A percentile compares a stretch with the other conserved stretches of the same genome.
phyloP scores from a whole-genome alignment of 2,113 vertebrate species.

The Anser cygnoides region DNA sequence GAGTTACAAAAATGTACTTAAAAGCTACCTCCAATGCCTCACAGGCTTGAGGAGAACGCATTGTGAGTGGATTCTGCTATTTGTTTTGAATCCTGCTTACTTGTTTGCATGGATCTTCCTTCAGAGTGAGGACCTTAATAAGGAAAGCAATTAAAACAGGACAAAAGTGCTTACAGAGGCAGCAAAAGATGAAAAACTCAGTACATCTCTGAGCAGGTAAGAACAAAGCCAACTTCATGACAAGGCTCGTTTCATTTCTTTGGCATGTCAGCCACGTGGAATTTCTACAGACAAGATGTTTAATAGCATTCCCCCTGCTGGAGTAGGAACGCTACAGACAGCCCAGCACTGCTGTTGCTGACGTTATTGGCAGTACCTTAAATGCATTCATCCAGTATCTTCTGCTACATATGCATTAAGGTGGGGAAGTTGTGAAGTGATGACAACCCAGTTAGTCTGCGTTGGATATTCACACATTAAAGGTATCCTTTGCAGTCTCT shows the following conservation, averaged over 20 bases:
- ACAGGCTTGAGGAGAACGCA: background rate
- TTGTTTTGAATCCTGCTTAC: background rate
- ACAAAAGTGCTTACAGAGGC: background rate
- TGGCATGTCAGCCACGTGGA: background rate
- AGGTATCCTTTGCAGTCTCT: background rate
- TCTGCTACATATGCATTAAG: background rate
- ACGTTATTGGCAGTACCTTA: background rate
- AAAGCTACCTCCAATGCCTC: background rate
- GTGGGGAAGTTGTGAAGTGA: background rate
- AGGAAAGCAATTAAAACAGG: background rate
- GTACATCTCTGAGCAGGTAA: background rate
- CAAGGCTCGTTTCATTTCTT: background rate
- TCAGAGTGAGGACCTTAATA: background rate
- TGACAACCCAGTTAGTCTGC: background rate
- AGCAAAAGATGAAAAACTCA: background rate
- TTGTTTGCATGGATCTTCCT: background rate
- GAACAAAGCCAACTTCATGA: background rate
- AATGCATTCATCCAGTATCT: background rate
- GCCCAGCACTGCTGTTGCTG: background rate
- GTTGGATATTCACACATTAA: background rate
- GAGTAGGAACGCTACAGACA: background rate
- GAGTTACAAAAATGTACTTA: background rate
- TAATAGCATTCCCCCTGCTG: background rate
- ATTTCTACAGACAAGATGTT: background rate
- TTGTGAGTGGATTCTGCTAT: background rate